A percentile compares a stretch with the other conserved stretches of the same genome.
These are phyloP conservation scores for Monochamus saltuarius DNA, from an alignment of 1,140 invertebrate genomes.

Conservation along the genomic window DNA sequence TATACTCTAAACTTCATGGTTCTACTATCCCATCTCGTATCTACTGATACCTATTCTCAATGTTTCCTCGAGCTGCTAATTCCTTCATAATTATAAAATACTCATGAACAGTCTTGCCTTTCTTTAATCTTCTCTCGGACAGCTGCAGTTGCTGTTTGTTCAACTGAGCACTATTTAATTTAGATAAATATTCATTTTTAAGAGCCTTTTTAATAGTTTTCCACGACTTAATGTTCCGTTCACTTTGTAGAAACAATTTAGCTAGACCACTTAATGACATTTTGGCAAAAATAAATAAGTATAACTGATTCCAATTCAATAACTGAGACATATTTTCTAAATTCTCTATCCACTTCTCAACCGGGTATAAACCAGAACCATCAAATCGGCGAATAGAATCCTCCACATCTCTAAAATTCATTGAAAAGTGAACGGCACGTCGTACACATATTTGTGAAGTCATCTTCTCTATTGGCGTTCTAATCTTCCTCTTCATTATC, in stretches of 20 bases:
- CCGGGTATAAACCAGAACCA: no score
- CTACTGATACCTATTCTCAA: conserved; percentile 35
- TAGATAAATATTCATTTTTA: conserved; percentile 36
- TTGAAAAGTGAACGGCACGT: no score
- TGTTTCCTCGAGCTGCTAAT: conserved; percentile 32
- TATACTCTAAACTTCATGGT: no score
- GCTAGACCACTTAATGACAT: conserved; percentile 40
- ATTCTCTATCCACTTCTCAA: conserved; percentile 39
- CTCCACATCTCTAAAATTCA: no score
- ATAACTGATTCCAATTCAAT: conserved; percentile 38
- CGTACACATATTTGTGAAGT: no score
- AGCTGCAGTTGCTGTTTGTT: conserved; percentile 39
- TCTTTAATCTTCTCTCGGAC: conserved; percentile 28
- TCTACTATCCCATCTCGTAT: no score
- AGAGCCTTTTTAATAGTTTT: conserved; percentile 38
- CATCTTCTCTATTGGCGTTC: no score
- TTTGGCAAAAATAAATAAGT: conserved; percentile 44
- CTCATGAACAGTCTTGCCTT: conserved; percentile 41
- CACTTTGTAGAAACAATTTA: conserved; percentile 40
- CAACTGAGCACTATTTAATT: conserved; percentile 23
- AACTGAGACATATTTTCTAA: no score
- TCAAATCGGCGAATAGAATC: no score
- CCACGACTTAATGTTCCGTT: conserved; percentile 35
- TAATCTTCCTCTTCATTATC: no score
- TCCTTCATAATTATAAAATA: conserved; percentile 48